Base-by-base conservation (phyloP, 1,140 invertebrate species). In the Triops cancriformis region DNA sequence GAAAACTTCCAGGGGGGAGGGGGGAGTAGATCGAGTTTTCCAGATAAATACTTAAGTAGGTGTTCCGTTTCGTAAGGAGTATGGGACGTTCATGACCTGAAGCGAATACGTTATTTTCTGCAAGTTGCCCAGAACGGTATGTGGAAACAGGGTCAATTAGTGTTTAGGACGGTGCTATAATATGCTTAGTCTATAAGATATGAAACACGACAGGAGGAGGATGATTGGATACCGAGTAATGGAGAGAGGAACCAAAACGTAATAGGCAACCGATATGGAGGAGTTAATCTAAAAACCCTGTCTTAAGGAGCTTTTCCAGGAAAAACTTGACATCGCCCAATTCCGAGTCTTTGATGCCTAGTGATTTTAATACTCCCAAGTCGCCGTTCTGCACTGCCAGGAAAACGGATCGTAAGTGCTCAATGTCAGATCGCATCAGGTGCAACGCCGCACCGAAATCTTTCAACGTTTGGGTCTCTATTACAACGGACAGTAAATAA, bases 241-340 rank as follows among this genome's bases (percentile, higher is more conserved):
- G 51, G 51, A 64, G 18, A 64, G 3, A 23, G 51, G 6, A 64
- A 64, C 51, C 6, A 64, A 64, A 23, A 14, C 31, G 7, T 37
- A 74, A 7, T 27, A 26, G 26, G 31, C 14, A 41, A 74, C 0
- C 0, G 12, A n/a, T 23, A 75, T 23, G 74, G 75, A 76, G 78
- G 73, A 88, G 88, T 94, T 91, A 97, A 87, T 97, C 95, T 82
- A 98, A 90, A 87, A 98, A 98, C 79, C 96, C 96, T 79, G 96
- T 98, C 85, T 96, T 96, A 72, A 97, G 94, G 80, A 98, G 89
- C 86, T 97, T 97, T 86, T 98, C 95, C 79, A 97, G 88, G 88
- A 98, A 98, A 87, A 98, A 98, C 84, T 97, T 96, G 28, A 98
- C 95, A 83, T 98, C 96, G n/a, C 95, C 94, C 37, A 97, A 87